These are phyloP conservation scores for Muschampia plurimacula DNA, from an alignment of 2,888 invertebrate species.

Conservation along the genomic window DNA sequence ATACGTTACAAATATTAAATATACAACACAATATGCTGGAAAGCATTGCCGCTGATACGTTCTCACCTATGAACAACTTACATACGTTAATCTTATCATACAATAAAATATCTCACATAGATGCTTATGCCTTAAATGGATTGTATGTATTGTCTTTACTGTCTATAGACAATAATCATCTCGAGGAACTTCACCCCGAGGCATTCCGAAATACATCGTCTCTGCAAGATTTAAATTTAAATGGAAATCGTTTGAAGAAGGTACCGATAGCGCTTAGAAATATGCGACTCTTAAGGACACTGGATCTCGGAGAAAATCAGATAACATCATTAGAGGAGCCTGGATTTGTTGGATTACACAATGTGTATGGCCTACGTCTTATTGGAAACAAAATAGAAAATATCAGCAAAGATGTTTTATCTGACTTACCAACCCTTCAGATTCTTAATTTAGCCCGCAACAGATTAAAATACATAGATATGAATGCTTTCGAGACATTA, in stretches of 20 bases:
- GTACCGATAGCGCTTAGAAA: constrained; percentile 93
- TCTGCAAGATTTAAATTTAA: constrained; percentile 95
- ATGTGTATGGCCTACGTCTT: constrained; percentile 94
- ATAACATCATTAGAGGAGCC: constrained; percentile 92
- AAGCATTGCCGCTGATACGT: constrained; percentile 94
- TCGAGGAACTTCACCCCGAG: constrained; percentile 93
- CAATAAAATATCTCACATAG: constrained; percentile 93
- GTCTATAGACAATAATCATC: constrained; percentile 93
- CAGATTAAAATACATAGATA: constrained; percentile 91
- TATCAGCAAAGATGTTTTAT: constrained; percentile 92
- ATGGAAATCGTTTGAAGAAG: constrained; percentile 92
- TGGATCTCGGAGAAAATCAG: constrained; percentile 96
- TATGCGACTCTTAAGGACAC: constrained; percentile 93
- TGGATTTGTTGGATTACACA: constrained; percentile 93
- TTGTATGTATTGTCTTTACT: constrained; percentile 94
- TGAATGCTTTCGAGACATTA: constrained; percentile 92
- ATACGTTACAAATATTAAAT: constrained; percentile 94
- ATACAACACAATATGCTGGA: constrained; percentile 94
- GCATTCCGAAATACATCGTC: constrained; percentile 96
- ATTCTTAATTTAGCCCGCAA: constrained; percentile 96
- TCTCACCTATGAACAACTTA: constrained; percentile 96
- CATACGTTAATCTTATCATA: constrained; percentile 95
- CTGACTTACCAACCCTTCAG: constrained; percentile 92
- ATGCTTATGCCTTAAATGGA: constrained; percentile 94
- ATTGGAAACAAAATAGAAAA: constrained; percentile 95